A percentile compares a stretch with the other conserved stretches of the same genome.
These are phyloP conservation scores for Perognathus longimembris DNA, from an alignment of 2,113 vertebrate species.

Conservation along the genomic window DNA sequence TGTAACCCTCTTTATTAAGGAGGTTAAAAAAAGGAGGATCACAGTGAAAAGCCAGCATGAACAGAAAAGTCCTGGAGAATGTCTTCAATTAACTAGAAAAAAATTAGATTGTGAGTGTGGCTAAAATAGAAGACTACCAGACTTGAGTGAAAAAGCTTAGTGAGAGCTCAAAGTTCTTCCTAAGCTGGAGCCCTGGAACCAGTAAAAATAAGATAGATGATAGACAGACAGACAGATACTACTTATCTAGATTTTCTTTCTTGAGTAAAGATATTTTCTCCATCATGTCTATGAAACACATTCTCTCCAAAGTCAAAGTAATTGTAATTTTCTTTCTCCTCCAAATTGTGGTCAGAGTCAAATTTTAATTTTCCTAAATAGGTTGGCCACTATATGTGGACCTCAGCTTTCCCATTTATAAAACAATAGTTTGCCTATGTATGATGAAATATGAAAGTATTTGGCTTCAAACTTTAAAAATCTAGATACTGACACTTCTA, in stretches of 20 bases:
- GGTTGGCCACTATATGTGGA: neutral
- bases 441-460: constrained; percentile 1
- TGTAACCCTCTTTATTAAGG: no score
- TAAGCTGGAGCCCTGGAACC: no score
- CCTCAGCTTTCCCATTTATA: neutral
- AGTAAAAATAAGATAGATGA: neutral
- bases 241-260: constrained; percentile 27
- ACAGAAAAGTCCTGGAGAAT: no score
- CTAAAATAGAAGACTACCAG: no score
- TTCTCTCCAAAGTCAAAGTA: neutral
- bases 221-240: no score
- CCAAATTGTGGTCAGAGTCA: constrained; percentile 1
- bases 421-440: neutral
- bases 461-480: constrained; percentile 20
- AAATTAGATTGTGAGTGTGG: no score
- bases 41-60: no score
- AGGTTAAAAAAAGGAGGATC: no score
- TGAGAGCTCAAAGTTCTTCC: no score
- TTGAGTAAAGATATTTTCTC: constrained; percentile 18
- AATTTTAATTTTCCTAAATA: neutral
- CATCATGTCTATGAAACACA: neutral
- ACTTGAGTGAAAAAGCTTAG: no score
- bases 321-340: neutral
- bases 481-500: constrained; percentile 2
- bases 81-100: no score